Evolutionary conservation across 2,888 invertebrate species (phyloP), one percentile per base, ranked within the genome.

Genomic region (Rotaria macrura): DNA sequence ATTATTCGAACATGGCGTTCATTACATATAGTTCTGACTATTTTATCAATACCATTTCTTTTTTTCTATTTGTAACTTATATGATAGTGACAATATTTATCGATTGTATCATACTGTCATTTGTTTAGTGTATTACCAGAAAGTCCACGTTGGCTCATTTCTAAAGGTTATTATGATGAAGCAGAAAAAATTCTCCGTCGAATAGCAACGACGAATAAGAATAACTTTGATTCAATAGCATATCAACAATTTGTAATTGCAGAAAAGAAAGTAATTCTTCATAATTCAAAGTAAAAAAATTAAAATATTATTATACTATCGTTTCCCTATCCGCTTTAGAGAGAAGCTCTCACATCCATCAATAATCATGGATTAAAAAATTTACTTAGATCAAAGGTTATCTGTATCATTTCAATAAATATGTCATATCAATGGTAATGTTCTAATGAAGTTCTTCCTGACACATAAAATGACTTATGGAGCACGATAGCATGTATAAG

Each of bases 51-150:
- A 54, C 86, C 86, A 40, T 85, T 86, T 54, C 57, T 86, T 14
- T 55, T 43, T 74, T 74, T 84, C 49, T 86, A 72, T 83, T 86
- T 54, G 86, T 92, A 89, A 87, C 88, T 87, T 84, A 38, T 29
- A 25, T 17, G 3, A 40, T 47, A 57, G 29, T 38, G 52, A 47
- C 52, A n/a, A 47, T 38, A 3, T 79, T 52, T 34, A 25, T 43
- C 25, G n/a, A 9, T 38, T 49, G 17, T 17, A 29, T 65, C 5
- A 20, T 34, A 34, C 38, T 34, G 14, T 20, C 5, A 34, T 34
- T 34, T 17, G 25, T 65, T 29, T 65, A 85, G 85, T 52, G 2
- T 86, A 17, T n/a, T 86, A 38, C 84, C 86, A 17, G 86, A 86
- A 85, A 84, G 84, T 34, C 86, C 86, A 43, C 85, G 86, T 43